Evolutionary conservation across 2,888 invertebrate species (phyloP), one percentile per base, ranked within the genome.

Genomic region (Scaptomyza reducta): DNA sequence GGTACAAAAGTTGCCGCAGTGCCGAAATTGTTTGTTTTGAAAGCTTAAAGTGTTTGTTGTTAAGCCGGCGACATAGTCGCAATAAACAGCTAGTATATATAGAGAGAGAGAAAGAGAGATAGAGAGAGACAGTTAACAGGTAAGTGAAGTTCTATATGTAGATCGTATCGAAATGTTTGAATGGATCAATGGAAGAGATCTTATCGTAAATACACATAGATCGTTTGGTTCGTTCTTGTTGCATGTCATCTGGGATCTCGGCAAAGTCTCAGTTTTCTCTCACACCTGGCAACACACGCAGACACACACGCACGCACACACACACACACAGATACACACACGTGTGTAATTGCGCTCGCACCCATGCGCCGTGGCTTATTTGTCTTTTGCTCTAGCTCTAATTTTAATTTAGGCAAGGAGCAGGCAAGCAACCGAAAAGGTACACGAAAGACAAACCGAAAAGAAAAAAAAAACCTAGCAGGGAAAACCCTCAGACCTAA

Each of bases 361-460:
- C 81, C 84, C 81, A 84, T 81, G 66, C 14, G 63, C 47, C 49
- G 44, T 44, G 49, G 46, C 59, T 49, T 81, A 70, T 76, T 77
- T 72, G 73, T 79, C 72, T 68, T 64, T 71, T 83, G 87, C 89
- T 77, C 89, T 77, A 80, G 88, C 79, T 88, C 88, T 88, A 88
- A 89, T 88, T 87, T 89, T 85, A 79, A 88, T 87, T 88, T 80
- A 73, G 70, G 81, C 71, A 59, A 72, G 70, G 51, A 60, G 10
- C 27, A 51, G 55, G 67, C 11, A 45, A 35, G 66, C 10, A 61
- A 41, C 35, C 51, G 51, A 47, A 50, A 50, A 50, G 49, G 35
- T 35, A 18, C 13, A 50, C 40, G 10, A 40, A 6, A 40, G 10
- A 14, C 38, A 38, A 1, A 22, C 22, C 5, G 11, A 5, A 13